Conservation (phyloP, 1,140 invertebrate genomes). For the Eupeodes corollae region DNA sequence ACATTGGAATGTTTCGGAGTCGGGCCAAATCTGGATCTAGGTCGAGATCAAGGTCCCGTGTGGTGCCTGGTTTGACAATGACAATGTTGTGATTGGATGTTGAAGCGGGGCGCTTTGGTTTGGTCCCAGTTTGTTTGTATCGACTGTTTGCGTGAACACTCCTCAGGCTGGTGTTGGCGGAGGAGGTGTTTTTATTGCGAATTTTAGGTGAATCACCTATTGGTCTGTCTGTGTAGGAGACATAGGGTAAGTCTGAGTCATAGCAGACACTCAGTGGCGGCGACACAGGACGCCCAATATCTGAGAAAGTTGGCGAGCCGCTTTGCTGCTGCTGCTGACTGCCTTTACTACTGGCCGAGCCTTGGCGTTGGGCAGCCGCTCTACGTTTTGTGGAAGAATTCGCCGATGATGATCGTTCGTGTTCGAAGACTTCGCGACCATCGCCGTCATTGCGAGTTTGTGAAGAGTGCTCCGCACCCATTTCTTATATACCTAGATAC, state of each 20-base stretch:
- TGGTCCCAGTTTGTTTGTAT: constrained; percentile 16
- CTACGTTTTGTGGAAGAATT: constrained; percentile 23
- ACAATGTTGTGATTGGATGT: constrained; percentile 58
- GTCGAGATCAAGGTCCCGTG: constrained; percentile 46
- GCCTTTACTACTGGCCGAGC: not conserved
- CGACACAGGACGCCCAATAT: constrained; percentile 47
- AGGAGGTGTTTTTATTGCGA: constrained; percentile 42
- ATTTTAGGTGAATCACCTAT: constrained; percentile 77
- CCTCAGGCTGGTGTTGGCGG: constrained; percentile 10
- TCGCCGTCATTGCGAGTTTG: constrained; percentile 25
- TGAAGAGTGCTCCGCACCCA: constrained; percentile 34
- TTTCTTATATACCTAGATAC: not conserved
- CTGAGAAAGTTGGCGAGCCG: constrained; percentile 24
- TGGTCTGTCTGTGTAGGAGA: constrained; percentile 85
- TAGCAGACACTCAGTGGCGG: constrained; percentile 79
- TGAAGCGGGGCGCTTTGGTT: constrained; percentile 27
- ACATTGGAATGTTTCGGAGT: constrained; percentile 76
- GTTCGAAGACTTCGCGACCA: constrained; percentile 30
- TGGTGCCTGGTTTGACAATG: constrained; percentile 63
- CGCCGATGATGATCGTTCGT: constrained; percentile 14
- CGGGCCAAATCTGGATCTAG: constrained; percentile 71
- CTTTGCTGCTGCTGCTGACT: constrained; percentile 10
- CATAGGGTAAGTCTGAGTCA: constrained; percentile 84
- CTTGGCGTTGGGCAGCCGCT: constrained; percentile 5
- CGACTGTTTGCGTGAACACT: constrained; percentile 13